phyloP scores from a whole-genome alignment of 2,113 vertebrate genomes.

The Nyctereutes procyonoides region DNA sequence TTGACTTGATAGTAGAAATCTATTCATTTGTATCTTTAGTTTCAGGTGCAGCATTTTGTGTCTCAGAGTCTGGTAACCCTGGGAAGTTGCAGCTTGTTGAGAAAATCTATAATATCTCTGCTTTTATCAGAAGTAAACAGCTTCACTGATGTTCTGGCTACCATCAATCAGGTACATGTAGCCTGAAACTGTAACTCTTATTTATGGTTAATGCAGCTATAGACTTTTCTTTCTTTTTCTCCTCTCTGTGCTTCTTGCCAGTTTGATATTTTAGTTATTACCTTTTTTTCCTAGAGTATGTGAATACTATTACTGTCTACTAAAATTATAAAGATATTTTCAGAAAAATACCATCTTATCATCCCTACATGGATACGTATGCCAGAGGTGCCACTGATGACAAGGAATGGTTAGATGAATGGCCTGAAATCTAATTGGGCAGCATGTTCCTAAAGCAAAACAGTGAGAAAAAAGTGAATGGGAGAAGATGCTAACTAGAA shows the following conservation, averaged over 20 bases:
- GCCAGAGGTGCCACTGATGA: neutral
- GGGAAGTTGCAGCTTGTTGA: constrained; percentile 87
- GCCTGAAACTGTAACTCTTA: neutral
- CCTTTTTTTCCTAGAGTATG: neutral
- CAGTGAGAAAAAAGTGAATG: neutral
- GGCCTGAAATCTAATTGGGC: neutral
- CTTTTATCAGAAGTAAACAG: constrained; percentile 88
- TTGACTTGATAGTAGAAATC: constrained; percentile 3
- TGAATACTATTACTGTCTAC: neutral
- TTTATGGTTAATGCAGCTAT: neutral
- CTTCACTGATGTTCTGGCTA: constrained; percentile 87
- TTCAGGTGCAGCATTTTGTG: constrained; percentile 86
- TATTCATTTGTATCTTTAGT: constrained; percentile 83
- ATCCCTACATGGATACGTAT: neutral
- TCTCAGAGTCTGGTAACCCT: constrained; percentile 86
- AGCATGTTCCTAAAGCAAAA: neutral
- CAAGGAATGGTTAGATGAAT: neutral
- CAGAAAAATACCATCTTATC: neutral
- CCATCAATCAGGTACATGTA: constrained; percentile 88
- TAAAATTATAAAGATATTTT: constrained; percentile 26
- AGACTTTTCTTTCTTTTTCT: neutral
- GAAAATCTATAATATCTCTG: constrained; percentile 87
- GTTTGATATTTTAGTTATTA: neutral
- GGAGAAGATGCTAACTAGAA: neutral
- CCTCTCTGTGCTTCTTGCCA: neutral